Evolutionary conservation across 2,888 invertebrate species (phyloP), one percentile per base, ranked within the genome.

Genomic region (Hetaerina titia): DNA sequence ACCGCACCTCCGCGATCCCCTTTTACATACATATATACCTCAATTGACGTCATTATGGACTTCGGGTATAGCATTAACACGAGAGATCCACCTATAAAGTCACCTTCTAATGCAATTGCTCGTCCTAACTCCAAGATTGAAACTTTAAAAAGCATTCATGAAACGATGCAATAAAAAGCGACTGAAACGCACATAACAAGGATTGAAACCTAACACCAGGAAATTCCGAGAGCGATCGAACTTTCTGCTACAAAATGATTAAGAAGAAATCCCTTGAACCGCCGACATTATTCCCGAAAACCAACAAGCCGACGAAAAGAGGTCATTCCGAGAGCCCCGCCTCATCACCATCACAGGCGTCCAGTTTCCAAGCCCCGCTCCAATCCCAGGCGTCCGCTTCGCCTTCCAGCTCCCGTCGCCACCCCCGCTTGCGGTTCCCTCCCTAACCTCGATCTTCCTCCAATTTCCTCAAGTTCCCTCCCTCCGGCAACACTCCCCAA

Each of bases 371-470:
- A 9, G 81, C 25, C 31, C 4, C 31, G 25, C 81, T 81, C 81
- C n/a, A 89, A 89, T 58, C 89, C 89, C 89, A 56, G 56, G 31
- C 88, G 6, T 88, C 88, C 88, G 45, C 89, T 22, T 0, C 89
- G 45, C 89, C 57, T 45, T 19, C 88, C 15, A 45, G 57, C 89
- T 89, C 45, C 13, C 89, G 45, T 81, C n/a, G n/a, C 45, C 22
- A 8, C 58, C 22, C 22, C 88, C 19, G 56, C 17, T 2, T 57
- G 58, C 22, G 56, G 57, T n/a, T 90, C 63, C 56, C 22, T 92
- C 92, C 69, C 69, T 92, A 45, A 45, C 64, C 90, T 90, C 90
- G 31, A 69, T 90, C 31, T 64, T 60, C 60, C 90, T 90, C 63
- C 63, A 63, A 45, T 90, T 90, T 64, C 81, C 90, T 64, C 31